These are phyloP conservation scores for Camelus dromedarius DNA, from an alignment of 2,113 vertebrate species.

Conservation along the genomic window DNA sequence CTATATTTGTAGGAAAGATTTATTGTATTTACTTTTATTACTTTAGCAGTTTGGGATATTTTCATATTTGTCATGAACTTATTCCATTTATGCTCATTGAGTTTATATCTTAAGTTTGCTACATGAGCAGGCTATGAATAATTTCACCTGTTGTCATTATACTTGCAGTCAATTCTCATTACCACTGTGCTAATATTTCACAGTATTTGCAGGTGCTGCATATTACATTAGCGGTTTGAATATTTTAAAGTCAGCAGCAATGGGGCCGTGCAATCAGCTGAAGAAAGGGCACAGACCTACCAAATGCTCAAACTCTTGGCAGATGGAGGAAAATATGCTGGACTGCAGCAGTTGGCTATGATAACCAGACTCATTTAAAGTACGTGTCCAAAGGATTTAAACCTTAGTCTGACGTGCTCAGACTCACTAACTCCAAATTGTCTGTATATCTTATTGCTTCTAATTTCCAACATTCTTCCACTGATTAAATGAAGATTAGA, in stretches of 20 bases:
- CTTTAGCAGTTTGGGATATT: slow-evolving; percentile 87
- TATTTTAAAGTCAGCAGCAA: slow-evolving; percentile 82
- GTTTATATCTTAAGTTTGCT: slow-evolving; percentile 86
- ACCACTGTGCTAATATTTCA: slow-evolving; percentile 83
- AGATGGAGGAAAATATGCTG: background rate
- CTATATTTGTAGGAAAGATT: slow-evolving; percentile 88
- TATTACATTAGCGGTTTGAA: slow-evolving; percentile 82
- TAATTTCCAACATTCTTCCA: background rate
- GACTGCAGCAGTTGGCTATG: background rate
- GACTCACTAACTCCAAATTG: background rate
- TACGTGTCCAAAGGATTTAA: background rate
- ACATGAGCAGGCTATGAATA: slow-evolving; percentile 84
- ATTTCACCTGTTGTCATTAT: slow-evolving; percentile 89
- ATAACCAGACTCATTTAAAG: background rate
- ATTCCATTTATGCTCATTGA: slow-evolving; percentile 84
- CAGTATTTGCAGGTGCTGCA: slow-evolving; percentile 86
- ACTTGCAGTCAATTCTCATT: slow-evolving; percentile 87
- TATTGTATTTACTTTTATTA: slow-evolving; percentile 88
- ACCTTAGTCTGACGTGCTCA: background rate
- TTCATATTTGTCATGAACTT: slow-evolving; percentile 88
- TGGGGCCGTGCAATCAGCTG: slow-evolving; percentile 70
- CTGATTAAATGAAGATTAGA: slow-evolving; percentile 42
- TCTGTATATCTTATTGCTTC: background rate
- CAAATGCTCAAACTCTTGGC: slow-evolving; percentile 37
- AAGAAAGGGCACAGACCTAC: slow-evolving; percentile 70